Evolutionary conservation across 2,888 invertebrate genomes (phyloP), one percentile per base, ranked within the genome.

Genomic region (Athetis lepigone): DNA sequence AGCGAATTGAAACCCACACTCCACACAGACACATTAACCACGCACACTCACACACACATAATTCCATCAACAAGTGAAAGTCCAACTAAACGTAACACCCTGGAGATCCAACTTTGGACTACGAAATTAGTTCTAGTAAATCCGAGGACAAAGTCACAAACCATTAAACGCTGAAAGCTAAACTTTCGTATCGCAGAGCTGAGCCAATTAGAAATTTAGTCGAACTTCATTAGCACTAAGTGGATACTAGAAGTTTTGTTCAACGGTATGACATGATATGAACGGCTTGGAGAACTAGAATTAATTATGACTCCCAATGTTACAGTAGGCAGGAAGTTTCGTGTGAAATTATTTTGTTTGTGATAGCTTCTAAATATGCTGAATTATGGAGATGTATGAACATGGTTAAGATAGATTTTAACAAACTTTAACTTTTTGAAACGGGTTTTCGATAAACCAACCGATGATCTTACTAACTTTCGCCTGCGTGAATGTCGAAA

Each of bases 151-250:
- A 82, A 86, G 84, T 86, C 84, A 79, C 87, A 83, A 85, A 84
- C 88, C 86, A 87, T 87, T 88, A 86, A 83, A 81, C 84, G 80
- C 61, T 84, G 79, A 85, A 84, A 85, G 84, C 82, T 75, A 77
- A 88, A 87, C 85, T 88, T 88, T 85, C 81, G 77, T 80, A 82
- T 81, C 77, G 74, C 79, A 78, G 81, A 79, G 77, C 80, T 70
- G 75, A 83, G 82, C 83, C 86, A 88, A 88, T 88, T 85, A 88
- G 81, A 82, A 84, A 82, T 85, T 83, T 74, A 78, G 80, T 80
- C 69, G 70, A 83, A 87, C 79, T 85, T 85, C 81, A 86, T 85
- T 84, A 83, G 73, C 70, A 75, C 60, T 61, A 74, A 80, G 75
- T 75, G 69, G 70, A 68, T 72, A 78, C 71, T 79, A 54, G 57